Conservation (phyloP, 2,797 vertebrate species). For the Mormyrops attenuatus region DNA sequence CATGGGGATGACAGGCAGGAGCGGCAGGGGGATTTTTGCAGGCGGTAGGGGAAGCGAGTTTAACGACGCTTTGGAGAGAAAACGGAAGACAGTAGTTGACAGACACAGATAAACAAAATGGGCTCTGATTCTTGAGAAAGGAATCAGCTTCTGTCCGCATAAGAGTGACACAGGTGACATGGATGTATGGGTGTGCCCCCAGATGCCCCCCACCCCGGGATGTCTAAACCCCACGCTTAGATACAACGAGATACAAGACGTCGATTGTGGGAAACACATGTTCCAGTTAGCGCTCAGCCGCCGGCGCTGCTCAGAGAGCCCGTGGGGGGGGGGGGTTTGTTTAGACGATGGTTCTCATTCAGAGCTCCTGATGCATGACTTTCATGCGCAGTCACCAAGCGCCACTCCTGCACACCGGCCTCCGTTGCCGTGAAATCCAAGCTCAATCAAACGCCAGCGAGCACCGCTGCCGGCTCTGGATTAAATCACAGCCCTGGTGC, state of each 20-base stretch:
- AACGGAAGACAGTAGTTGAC: background rate
- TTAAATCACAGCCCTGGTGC: background rate
- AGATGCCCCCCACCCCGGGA: no score
- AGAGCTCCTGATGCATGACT: background rate
- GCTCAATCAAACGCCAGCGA: background rate
- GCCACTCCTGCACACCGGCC: background rate
- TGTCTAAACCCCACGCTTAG: background rate
- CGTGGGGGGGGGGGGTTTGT: background rate
- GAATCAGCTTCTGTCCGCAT: background rate
- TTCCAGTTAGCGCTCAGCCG: background rate
- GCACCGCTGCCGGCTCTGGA: background rate
- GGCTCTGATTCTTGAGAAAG: background rate
- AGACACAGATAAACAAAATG: background rate
- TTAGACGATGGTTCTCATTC: background rate
- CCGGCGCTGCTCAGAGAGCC: background rate
- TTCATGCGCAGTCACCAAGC: background rate
- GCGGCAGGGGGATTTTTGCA: background rate
- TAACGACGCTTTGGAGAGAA: background rate
- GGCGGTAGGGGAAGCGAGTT: background rate
- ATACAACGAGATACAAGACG: background rate
- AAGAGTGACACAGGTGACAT: background rate
- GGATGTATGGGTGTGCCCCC: background rate
- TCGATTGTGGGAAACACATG: background rate
- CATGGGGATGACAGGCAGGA: background rate
- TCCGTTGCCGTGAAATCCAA: background rate